A percentile compares a stretch with the other conserved stretches of the same genome.
Evolutionary conservation across 2,113 vertebrate species (phyloP).

Genomic region (Cyphotilapia sp.): DNA sequence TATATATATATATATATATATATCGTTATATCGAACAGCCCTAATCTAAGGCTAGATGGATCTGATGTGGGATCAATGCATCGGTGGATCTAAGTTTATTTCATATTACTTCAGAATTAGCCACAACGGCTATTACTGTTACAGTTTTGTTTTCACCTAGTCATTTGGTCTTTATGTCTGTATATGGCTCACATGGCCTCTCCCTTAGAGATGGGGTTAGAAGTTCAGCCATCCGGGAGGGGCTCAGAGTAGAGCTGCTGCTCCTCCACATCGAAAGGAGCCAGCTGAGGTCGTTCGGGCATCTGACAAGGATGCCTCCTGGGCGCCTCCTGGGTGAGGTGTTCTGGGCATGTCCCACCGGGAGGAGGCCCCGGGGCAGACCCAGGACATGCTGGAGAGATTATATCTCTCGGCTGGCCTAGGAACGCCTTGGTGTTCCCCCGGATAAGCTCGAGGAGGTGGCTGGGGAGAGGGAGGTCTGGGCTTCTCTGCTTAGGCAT

Average conservation of each 20-base stretch:
- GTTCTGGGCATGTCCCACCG: background rate
- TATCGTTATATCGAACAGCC: background rate
- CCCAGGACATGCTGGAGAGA: no score
- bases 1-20: background rate
- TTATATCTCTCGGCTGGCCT: background rate
- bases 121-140: background rate
- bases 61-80: background rate
- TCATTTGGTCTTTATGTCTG: background rate
- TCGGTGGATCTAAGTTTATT: background rate
- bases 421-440: background rate
- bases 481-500: background rate
- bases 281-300: background rate
- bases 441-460: background rate
- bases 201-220: background rate
- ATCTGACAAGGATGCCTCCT: background rate
- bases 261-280: background rate
- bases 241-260: background rate
- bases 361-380: background rate
- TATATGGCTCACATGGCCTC: background rate
- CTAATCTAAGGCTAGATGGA: background rate
- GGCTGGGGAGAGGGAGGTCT: background rate
- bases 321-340: background rate
- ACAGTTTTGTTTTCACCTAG: background rate
- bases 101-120: background rate
- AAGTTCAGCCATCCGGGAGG: fast-evolving